Base-by-base conservation (phyloP, 2,113 vertebrate species). In the Platysteira castanea region DNA sequence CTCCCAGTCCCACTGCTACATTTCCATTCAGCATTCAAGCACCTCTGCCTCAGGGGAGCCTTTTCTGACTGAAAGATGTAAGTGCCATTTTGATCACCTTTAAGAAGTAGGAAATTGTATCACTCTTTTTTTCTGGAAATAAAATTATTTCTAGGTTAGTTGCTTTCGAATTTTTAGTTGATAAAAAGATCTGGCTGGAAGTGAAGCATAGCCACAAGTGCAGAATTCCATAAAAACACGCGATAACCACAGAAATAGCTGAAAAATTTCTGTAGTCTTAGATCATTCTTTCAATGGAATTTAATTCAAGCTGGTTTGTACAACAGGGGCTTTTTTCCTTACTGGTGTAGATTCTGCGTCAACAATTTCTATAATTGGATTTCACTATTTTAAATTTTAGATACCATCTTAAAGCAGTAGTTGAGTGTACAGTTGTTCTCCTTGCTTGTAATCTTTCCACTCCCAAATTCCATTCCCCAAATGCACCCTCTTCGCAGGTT, bases 101-200 rank as follows among this genome's bases (percentile, higher is more conserved):
- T 60, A 69, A 95, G 76, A 84, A 91, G 60, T 5, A 71, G 67
- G 30, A 82, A 73, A 57, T 35, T 46, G 9, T 68, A 69, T 82
- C 47, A 52, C 18, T 13, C 27, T 61, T 75, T 91, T 91, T 96
- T 96, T 76, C 84, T 91, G 85, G 67, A 57, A 92, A 90, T 87
- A 84, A 70, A 80, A 27, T 46, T 67, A 1, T 83, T 69, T 77
- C 42, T 81, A 23, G 70, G 90, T 86, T 70, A 56, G 26, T 59
- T 69, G 21, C 11, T 7, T 94, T 91, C 16, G 16, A n/a, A 77
- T 41, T 44, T 65, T 49, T 84, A 73, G 7, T 89, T 93, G 53
- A 30, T 69, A 56, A 63, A 86, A 90, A 70, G 31, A 39, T 47
- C 13, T 84, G 53, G 4, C 22, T 79, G 4, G 59, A 80, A 74